A percentile compares a stretch with the other conserved stretches of the same genome.
phyloP scores from a whole-genome alignment of 2,888 invertebrate species.

The Ophion costatus region DNA sequence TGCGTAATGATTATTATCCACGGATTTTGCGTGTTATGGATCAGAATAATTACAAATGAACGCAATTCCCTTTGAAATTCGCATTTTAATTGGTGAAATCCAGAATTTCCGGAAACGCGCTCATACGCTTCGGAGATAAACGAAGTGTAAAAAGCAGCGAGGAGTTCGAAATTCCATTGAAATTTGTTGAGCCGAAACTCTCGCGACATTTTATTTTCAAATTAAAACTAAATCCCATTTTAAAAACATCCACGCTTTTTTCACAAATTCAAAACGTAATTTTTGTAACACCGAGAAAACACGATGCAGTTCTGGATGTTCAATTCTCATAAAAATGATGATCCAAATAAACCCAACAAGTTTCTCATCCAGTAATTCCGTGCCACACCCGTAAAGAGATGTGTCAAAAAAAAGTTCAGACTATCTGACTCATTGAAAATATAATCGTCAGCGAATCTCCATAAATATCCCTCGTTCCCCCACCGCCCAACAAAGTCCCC shows the following conservation, averaged over 20 bases:
- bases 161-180: not conserved
- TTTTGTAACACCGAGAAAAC: not conserved
- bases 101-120: not conserved
- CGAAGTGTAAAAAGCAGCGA: not conserved
- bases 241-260: too few relatives aligned
- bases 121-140: not conserved
- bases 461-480: not conserved
- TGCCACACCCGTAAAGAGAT: not conserved
- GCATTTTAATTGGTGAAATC: constrained; percentile 15
- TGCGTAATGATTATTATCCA: not conserved
- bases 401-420: not conserved
- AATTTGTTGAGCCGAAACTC: not conserved
- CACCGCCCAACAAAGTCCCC: not conserved
- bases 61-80: not conserved
- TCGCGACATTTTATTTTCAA: too few relatives aligned
- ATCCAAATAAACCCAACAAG: not conserved
- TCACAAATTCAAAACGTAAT: too few relatives aligned
- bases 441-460: not conserved
- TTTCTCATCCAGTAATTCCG: not conserved
- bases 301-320: not conserved
- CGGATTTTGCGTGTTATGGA: constrained; percentile 1
- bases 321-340: not conserved
- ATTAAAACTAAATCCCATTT: too few relatives aligned
- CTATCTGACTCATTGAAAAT: not conserved
- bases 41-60: not conserved